These are phyloP conservation scores for Noctua janthe DNA, from an alignment of 2,888 invertebrate species.

Conservation along the genomic window DNA sequence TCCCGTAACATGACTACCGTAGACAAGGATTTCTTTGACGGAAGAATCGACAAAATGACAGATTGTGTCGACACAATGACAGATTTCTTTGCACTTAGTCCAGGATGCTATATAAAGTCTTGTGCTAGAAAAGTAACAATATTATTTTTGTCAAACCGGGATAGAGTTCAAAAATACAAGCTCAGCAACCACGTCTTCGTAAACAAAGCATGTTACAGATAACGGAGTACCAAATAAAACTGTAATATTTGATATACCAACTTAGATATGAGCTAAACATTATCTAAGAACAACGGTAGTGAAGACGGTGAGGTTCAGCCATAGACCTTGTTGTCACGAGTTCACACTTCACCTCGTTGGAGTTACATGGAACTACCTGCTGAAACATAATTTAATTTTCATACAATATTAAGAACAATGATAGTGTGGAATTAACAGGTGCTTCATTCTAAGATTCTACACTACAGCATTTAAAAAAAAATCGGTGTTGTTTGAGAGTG, in stretches of 20 bases:
- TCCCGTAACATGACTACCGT: no score
- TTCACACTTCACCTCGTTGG: slow-evolving; percentile 49
- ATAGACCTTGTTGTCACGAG: slow-evolving; percentile 55
- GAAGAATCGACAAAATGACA: no score
- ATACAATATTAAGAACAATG: not conserved
- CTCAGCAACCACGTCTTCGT: not conserved
- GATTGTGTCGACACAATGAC: no score
- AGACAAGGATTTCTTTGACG: no score
- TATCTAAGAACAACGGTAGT: slow-evolving; percentile 51
- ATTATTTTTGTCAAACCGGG: not conserved
- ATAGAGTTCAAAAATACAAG: not conserved
- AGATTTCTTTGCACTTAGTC: not conserved
- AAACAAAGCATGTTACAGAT: not conserved
- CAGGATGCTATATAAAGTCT: not conserved
- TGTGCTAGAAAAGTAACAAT: not conserved
- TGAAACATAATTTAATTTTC: not conserved
- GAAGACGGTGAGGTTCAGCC: slow-evolving; percentile 45
- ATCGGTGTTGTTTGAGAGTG: not conserved
- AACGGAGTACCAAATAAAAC: not conserved
- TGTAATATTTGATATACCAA: not conserved
- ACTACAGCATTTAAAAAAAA: not conserved
- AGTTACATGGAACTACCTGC: slow-evolving; percentile 42
- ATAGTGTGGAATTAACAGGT: not conserved
- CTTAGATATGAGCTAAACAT: slow-evolving; percentile 1
- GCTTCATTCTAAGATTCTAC: not conserved